These are phyloP conservation scores for Scaeva pyrastri DNA, from an alignment of 2,888 invertebrate species.

Conservation along the genomic window DNA sequence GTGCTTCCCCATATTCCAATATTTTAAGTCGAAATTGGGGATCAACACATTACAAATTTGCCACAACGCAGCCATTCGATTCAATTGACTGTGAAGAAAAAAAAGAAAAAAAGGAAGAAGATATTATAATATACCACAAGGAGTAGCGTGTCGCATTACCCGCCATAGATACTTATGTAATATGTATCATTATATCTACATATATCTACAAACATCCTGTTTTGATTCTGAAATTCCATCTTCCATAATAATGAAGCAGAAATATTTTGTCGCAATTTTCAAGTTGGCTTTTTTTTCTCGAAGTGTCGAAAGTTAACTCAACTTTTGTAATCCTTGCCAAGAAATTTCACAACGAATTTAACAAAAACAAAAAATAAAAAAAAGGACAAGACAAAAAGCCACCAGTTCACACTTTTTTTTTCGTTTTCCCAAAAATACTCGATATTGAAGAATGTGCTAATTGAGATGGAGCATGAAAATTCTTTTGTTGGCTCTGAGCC, in stretches of 20 bases:
- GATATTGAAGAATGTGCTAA: slow-evolving; percentile 12
- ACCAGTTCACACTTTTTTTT: slow-evolving; percentile 15
- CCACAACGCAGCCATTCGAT: slow-evolving; percentile 69
- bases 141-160: slow-evolving; percentile 56
- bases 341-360: slow-evolving; percentile 23
- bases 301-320: slow-evolving; percentile 12
- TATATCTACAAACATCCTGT: too few species aligned
- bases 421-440: neutral
- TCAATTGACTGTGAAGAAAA: slow-evolving; percentile 72
- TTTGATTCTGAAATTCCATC: neutral
- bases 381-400: neutral
- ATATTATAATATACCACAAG: slow-evolving; percentile 43
- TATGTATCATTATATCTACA: too few species aligned
- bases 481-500: slow-evolving; percentile 44
- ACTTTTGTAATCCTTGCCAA: slow-evolving; percentile 56
- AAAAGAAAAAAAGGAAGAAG: too few species aligned
- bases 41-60: slow-evolving; percentile 68
- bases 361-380: neutral
- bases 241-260: too few species aligned
- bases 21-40: slow-evolving; percentile 24
- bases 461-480: slow-evolving; percentile 19
- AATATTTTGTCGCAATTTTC: neutral
- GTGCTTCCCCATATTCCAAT: neutral
- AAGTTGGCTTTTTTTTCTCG: neutral
- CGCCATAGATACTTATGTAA: neutral